Conservation (phyloP, 2,113 vertebrate genomes). For the Carassius carassius region DNA sequence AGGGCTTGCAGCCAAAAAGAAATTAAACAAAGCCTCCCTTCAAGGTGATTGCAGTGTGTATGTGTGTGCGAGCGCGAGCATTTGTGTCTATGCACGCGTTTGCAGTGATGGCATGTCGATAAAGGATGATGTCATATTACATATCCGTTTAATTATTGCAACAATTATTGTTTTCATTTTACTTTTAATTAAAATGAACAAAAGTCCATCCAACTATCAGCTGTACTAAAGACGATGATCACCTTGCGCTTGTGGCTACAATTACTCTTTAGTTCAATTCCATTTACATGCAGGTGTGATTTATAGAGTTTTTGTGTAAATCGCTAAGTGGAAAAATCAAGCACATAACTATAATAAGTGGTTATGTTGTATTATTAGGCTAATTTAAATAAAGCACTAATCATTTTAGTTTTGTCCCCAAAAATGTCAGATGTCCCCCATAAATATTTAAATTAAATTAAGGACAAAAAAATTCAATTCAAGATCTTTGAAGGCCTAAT, state of each 20-base stretch:
- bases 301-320: slow-evolving; percentile 1
- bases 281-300: background rate
- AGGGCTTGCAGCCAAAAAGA: slow-evolving; percentile 72
- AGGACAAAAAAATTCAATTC: background rate
- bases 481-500: background rate
- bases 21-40: slow-evolving; percentile 73
- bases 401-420: background rate
- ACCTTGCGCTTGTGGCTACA: background rate
- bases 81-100: background rate
- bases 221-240: slow-evolving; percentile 5
- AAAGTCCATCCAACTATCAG: slow-evolving; percentile 18
- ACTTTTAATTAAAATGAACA: slow-evolving; percentile 34
- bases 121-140: slow-evolving; percentile 35
- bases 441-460: background rate
- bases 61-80: background rate
- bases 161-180: slow-evolving; percentile 15
- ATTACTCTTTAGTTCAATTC: background rate
- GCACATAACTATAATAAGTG: background rate
- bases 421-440: too few relatives aligned
- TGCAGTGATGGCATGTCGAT: slow-evolving; percentile 35
- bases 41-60: slow-evolving; percentile 55
- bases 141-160: slow-evolving; percentile 10
- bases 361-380: background rate
- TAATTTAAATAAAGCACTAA: background rate
- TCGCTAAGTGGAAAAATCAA: background rate